Conservation (phyloP, 2,888 invertebrate species). For the Hoplodrina ambigua region DNA sequence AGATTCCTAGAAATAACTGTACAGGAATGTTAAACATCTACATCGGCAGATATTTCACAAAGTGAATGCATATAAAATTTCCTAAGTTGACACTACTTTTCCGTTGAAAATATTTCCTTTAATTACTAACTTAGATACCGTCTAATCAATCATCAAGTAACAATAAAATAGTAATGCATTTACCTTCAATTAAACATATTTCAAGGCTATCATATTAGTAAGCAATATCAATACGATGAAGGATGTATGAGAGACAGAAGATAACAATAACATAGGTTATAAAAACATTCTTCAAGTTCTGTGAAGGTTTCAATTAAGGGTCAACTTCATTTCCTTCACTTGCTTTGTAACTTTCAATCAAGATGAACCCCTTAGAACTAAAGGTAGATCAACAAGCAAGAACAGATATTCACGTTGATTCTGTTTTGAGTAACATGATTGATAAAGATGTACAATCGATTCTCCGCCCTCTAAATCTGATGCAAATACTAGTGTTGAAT, state of each 20-base stretch:
- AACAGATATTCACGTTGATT: neutral
- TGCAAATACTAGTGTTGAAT: constrained; percentile 1
- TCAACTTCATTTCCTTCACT: neutral
- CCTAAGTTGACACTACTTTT: constrained; percentile 16
- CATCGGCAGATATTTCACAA: constrained; percentile 21
- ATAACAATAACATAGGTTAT: constrained; percentile 3
- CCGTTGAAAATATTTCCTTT: constrained; percentile 15
- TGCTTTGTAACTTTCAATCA: neutral
- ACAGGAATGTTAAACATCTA: constrained; percentile 31
- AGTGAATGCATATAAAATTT: constrained; percentile 27
- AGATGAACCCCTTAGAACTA: neutral
- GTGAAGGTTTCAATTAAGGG: too few relatives aligned
- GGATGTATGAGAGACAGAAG: neutral
- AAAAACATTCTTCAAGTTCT: neutral
- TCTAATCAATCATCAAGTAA: neutral
- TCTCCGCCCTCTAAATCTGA: constrained; percentile 1
- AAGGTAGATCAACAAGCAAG: too few relatives aligned
- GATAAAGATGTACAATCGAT: constrained; percentile 22
- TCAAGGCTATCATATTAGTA: neutral
- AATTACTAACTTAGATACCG: constrained; percentile 3
- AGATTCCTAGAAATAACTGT: constrained; percentile 21
- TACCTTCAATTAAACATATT: neutral
- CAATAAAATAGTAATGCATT: too few relatives aligned
- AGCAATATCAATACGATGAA: neutral
- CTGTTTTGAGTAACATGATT: neutral